A percentile compares a stretch with the other conserved stretches of the same genome.
These are phyloP conservation scores for Montipora efflorescens DNA, from an alignment of 64 coral and sea anemone genomes.

Conservation along the genomic window DNA sequence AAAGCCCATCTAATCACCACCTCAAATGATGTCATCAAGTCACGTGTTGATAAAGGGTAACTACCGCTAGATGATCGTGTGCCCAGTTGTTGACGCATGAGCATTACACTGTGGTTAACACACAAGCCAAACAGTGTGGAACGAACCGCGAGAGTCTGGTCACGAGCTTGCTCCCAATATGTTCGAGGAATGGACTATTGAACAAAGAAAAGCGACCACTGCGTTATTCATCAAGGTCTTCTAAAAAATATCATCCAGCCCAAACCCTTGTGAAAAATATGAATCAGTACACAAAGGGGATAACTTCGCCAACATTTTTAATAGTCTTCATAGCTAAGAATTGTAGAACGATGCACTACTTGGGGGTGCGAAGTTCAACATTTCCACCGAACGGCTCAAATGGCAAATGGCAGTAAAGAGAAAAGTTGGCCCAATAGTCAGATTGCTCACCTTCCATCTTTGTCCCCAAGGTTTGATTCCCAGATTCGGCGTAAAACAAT, in stretches of 20 bases:
- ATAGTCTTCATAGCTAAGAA: no score
- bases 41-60: conserved; percentile 76
- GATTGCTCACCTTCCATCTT: no score
- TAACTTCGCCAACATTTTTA: no score
- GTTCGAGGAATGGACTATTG: conserved; percentile 62
- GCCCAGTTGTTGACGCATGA: conserved; percentile 81
- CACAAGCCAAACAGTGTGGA: conserved; percentile 89
- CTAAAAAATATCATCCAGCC: neutral
- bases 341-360: neutral
- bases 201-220: neutral
- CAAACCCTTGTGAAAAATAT: neutral
- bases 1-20: conserved; percentile 41
- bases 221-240: no score
- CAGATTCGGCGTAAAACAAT: no score
- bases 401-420: neutral
- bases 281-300: no score
- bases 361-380: neutral
- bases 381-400: neutral
- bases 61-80: conserved; percentile 72
- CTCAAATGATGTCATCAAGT: conserved; percentile 67
- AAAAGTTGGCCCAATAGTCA: no score
- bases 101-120: conserved; percentile 82
- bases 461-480: no score
- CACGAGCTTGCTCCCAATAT: conserved; percentile 83
- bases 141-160: conserved; percentile 75